phyloP scores from a whole-genome alignment of 2,888 invertebrate species.

The Tortricodes alternella region DNA sequence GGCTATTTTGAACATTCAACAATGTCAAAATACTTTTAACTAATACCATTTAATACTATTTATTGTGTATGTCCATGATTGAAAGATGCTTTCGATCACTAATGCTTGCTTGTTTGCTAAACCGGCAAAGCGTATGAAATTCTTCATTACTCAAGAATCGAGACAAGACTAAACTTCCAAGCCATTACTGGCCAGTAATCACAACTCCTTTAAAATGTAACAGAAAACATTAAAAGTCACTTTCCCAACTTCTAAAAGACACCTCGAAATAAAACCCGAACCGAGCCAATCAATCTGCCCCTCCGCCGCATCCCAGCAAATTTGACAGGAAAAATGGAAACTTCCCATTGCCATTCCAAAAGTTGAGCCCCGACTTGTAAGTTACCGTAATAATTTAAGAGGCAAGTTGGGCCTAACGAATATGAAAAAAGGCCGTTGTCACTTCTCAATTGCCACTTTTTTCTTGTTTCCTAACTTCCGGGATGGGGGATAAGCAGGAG shows the following conservation, averaged over 20 bases:
- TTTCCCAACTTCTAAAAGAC: background rate
- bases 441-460: conserved; percentile 36
- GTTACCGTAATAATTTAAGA: conserved; percentile 40
- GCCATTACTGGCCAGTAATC: too few relatives aligned
- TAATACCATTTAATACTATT: too few relatives aligned
- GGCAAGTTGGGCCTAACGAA: conserved; percentile 39
- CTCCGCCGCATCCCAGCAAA: conserved; percentile 28
- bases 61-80: too few relatives aligned
- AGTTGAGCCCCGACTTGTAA: conserved; percentile 30
- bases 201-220: background rate
- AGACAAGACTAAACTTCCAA: too few relatives aligned
- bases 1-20: too few relatives aligned
- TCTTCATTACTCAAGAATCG: too few relatives aligned
- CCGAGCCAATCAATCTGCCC: conserved; percentile 35
- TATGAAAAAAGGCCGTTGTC: conserved; percentile 36
- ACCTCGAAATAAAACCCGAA: conserved; percentile 2
- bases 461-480: conserved; percentile 33
- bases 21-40: too few relatives aligned
- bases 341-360: conserved; percentile 46
- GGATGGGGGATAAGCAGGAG: conserved; percentile 34
- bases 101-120: too few relatives aligned
- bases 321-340: conserved; percentile 50
- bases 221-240: background rate
- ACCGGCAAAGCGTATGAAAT: too few relatives aligned
- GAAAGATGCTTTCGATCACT: too few relatives aligned